These are phyloP conservation scores for Rhinolophus ferrumequinum DNA, from an alignment of 2,113 vertebrate genomes.

Conservation along the genomic window DNA sequence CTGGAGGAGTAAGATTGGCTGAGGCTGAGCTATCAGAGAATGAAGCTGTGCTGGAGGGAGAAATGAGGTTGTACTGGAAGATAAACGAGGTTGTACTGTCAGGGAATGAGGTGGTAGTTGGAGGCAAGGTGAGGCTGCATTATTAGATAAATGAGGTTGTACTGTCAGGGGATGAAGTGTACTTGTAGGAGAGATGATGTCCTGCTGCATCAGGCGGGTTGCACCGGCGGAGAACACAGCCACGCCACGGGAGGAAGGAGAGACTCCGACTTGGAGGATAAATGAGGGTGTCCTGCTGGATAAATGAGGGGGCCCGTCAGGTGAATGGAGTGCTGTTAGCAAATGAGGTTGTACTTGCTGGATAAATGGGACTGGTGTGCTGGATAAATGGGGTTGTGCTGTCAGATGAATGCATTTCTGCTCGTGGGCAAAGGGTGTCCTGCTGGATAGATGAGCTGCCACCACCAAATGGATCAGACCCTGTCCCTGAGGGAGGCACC, in stretches of 20 bases:
- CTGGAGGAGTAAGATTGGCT: conserved; percentile 65
- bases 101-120: conserved; percentile 75
- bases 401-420: conserved; percentile 79
- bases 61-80: conserved; percentile 73
- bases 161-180: conserved; percentile 70
- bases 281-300: conserved; percentile 78
- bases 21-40: conserved; percentile 67
- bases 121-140: conserved; percentile 75
- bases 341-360: conserved; percentile 80
- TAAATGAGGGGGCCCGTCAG: conserved; percentile 77
- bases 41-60: conserved; percentile 72
- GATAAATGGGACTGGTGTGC: conserved; percentile 76
- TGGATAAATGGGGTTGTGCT: conserved; percentile 78
- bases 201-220: conserved; percentile 54
- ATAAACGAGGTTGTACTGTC: conserved; percentile 71
- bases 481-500: conserved; percentile 5
- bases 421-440: conserved; percentile 75
- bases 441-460: conserved; percentile 71
- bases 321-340: conserved; percentile 81
- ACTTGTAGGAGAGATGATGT: conserved; percentile 65
- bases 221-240: conserved; percentile 64
- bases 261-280: conserved; percentile 60
- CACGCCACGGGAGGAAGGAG: conserved; percentile 63
- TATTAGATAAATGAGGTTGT: conserved; percentile 74
- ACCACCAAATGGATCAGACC: conserved; percentile 58